Conservation (phyloP, 2,888 invertebrate genomes). For the Dromius quadrimaculatus region DNA sequence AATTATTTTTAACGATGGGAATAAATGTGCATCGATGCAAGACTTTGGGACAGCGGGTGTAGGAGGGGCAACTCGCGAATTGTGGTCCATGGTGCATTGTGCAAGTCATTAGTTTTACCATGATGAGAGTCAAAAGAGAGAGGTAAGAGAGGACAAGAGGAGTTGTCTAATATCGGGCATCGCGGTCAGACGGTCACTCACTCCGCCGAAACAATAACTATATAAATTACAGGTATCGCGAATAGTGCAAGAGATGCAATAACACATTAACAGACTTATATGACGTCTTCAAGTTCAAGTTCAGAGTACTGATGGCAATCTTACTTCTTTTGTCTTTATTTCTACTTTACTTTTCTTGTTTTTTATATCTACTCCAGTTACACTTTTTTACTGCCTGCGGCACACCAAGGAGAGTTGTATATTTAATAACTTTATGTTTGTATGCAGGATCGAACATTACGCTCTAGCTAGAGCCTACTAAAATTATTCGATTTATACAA, state of each 20-base stretch:
- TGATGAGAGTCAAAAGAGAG: constrained; percentile 8
- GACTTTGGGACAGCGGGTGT: constrained; percentile 9
- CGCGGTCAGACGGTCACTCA: constrained; percentile 52
- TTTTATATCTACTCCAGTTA: too few relatives aligned
- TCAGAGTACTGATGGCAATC: too few relatives aligned
- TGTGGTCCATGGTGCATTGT: constrained; percentile 38
- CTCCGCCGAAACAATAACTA: constrained; percentile 49
- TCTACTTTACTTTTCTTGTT: too few relatives aligned
- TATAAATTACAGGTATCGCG: constrained; percentile 46
- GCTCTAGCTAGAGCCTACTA: too few relatives aligned
- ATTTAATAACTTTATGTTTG: too few relatives aligned
- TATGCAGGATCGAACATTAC: too few relatives aligned
- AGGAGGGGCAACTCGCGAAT: constrained; percentile 7
- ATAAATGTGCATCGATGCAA: constrained; percentile 46
- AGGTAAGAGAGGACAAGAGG: constrained; percentile 1
- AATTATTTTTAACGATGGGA: constrained; percentile 49
- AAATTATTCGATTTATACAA: too few relatives aligned
- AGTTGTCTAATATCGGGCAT: constrained; percentile 49
- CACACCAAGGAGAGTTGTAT: too few relatives aligned
- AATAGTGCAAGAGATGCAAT: neutral
- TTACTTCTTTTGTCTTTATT: too few relatives aligned
- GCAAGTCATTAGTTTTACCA: constrained; percentile 46
- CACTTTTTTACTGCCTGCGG: too few relatives aligned
- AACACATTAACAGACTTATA: neutral
- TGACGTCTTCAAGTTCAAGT: too few relatives aligned